phyloP scores from a whole-genome alignment of 2,888 invertebrate species.

The Caenorhabditis sp. region DNA sequence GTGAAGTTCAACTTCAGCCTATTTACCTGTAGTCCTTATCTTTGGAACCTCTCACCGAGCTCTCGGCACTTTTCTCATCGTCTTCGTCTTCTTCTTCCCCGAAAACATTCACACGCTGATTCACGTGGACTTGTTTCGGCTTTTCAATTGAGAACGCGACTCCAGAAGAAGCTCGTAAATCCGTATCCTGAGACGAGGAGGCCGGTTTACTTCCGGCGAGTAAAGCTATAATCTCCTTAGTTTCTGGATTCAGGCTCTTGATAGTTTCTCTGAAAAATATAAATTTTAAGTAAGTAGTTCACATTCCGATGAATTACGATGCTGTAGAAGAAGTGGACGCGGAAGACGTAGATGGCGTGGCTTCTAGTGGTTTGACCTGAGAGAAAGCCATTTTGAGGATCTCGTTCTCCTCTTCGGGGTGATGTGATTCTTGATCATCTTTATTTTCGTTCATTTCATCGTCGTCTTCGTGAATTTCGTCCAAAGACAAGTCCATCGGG shows the following conservation, averaged over 20 bases:
- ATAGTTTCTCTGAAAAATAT: too few relatives aligned
- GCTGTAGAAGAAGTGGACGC: too few relatives aligned
- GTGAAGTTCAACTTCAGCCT: background rate
- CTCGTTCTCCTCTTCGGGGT: conserved; percentile 14
- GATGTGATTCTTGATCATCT: background rate
- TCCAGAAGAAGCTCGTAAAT: background rate
- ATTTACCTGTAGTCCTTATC: conserved; percentile 3
- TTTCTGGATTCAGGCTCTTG: too few relatives aligned
- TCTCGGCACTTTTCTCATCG: background rate
- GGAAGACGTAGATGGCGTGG: too few relatives aligned
- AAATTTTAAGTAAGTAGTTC: too few relatives aligned
- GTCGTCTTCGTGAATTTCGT: too few relatives aligned
- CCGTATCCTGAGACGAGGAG: background rate
- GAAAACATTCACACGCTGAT: background rate
- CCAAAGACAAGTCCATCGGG: conserved; percentile 12
- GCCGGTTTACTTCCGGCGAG: too few relatives aligned
- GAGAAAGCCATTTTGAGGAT: conserved; percentile 6
- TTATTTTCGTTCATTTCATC: too few relatives aligned
- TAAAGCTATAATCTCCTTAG: too few relatives aligned
- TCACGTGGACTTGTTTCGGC: background rate
- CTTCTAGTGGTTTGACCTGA: too few relatives aligned
- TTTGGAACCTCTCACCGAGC: background rate
- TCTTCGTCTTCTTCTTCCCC: conserved; percentile 3
- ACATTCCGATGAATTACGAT: too few relatives aligned
- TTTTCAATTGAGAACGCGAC: background rate